Evolutionary conservation across 2,113 vertebrate genomes (phyloP).

Genomic region (Oenanthe oenanthe): DNA sequence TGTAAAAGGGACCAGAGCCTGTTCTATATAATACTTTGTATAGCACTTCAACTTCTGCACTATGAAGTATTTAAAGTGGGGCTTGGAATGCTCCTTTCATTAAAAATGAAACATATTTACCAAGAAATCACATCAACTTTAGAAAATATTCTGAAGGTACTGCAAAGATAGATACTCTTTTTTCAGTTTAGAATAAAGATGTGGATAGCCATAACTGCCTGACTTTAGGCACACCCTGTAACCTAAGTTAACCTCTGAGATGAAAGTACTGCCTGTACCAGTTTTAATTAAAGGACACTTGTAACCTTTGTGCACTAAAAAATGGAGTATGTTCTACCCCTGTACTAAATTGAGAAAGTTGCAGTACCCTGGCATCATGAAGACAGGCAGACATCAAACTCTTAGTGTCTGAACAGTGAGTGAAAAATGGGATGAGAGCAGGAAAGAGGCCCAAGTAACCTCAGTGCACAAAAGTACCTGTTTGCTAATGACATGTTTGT

Average conservation of each 20-base stretch:
- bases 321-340: neutral
- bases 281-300: neutral
- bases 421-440: neutral
- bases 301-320: neutral
- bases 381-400: neutral
- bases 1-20: neutral
- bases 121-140: neutral
- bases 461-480: neutral
- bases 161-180: neutral
- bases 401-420: neutral
- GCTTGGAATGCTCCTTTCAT: neutral
- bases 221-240: neutral
- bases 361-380: neutral
- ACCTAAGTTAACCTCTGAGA: neutral
- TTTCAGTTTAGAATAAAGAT: neutral
- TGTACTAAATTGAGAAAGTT: neutral
- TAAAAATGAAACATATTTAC: neutral
- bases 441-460: neutral
- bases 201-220: neutral
- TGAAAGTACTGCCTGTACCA: neutral
- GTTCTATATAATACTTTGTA: neutral
- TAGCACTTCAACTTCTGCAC: neutral
- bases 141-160: neutral
- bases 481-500: conserved; percentile 56
- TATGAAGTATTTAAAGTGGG: neutral